These are phyloP conservation scores for Steatornis caripensis DNA, from an alignment of 2,113 vertebrate genomes.

Conservation along the genomic window DNA sequence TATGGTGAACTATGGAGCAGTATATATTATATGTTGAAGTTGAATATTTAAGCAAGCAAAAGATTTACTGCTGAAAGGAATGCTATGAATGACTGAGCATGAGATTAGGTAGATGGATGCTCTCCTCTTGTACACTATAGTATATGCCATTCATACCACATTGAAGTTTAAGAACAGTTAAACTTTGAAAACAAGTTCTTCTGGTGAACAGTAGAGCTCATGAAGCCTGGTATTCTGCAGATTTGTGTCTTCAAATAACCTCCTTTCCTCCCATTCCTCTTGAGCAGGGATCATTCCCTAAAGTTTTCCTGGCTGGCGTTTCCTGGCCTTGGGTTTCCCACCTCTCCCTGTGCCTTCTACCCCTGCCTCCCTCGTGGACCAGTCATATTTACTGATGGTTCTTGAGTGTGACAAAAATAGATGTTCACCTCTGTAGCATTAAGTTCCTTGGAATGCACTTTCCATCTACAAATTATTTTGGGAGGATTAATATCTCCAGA, in stretches of 20 bases:
- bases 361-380: not conserved
- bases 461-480: not conserved
- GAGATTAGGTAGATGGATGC: constrained; percentile 46
- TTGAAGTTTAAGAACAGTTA: constrained; percentile 42
- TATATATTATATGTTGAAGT: constrained; percentile 69
- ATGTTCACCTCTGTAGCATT: not conserved
- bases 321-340: not conserved
- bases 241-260: not conserved
- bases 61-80: constrained; percentile 62
- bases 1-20: constrained; percentile 75
- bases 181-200: not conserved
- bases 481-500: not conserved
- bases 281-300: not conserved
- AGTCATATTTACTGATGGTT: not conserved
- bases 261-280: not conserved
- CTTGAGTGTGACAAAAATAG: not conserved
- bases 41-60: constrained; percentile 54
- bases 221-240: not conserved
- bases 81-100: constrained; percentile 56
- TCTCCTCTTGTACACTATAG: constrained; percentile 70
- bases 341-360: not conserved
- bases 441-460: not conserved
- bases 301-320: not conserved
- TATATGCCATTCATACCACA: constrained; percentile 68
- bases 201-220: not conserved